Evolutionary conservation across 1,140 invertebrate genomes (phyloP).

Genomic region (Pachyrhynchus sulphureomaculatus): DNA sequence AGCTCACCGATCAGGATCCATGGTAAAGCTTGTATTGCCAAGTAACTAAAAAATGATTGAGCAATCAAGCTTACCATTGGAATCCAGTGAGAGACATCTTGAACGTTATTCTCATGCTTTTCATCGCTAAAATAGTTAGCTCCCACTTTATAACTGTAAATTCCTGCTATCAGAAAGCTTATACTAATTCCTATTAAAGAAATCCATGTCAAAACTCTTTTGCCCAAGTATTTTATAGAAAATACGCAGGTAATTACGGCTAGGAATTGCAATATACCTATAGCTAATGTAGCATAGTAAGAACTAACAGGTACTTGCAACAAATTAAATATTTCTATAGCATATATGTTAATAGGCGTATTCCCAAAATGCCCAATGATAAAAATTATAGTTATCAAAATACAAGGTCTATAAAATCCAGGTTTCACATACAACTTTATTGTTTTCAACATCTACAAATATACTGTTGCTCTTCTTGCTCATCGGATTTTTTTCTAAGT

Average conservation of each 20-base stretch:
- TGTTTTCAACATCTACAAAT: neutral
- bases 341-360: conserved; percentile 68
- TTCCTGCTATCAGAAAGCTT: conserved; percentile 61
- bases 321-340: conserved; percentile 68
- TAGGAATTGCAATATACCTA: conserved; percentile 67
- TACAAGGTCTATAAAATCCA: conserved; percentile 64
- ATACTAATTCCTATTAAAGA: conserved; percentile 63
- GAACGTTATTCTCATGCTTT: neutral
- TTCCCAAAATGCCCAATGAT: conserved; percentile 68
- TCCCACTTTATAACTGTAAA: conserved; percentile 54
- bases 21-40: conserved; percentile 67
- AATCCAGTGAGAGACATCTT: conserved; percentile 60
- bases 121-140: neutral
- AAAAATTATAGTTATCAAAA: conserved; percentile 63
- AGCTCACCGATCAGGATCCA: conserved; percentile 77
- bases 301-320: conserved; percentile 70
- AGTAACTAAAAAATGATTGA: conserved; percentile 66
- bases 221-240: conserved; percentile 69
- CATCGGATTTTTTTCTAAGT: neutral
- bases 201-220: conserved; percentile 65
- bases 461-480: neutral
- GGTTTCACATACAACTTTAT: conserved; percentile 54
- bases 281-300: conserved; percentile 69
- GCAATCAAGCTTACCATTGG: conserved; percentile 64
- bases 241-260: conserved; percentile 64